Evolutionary conservation across 2,888 invertebrate species (phyloP).

Genomic region (Cheilosia scutellata): DNA sequence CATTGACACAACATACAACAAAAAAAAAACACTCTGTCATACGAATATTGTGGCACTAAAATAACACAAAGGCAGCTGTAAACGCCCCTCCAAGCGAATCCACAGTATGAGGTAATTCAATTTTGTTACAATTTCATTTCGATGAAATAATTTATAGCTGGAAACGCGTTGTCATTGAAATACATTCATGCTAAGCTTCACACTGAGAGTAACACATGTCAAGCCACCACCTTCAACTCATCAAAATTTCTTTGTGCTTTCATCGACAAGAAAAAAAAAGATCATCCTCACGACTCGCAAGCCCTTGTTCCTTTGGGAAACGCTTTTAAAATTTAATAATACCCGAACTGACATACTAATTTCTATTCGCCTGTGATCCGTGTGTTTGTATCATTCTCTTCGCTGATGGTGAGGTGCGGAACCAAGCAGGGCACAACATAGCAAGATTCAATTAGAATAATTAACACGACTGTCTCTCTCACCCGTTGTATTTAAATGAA

Average conservation of each 20-base stretch:
- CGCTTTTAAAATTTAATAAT: slow-evolving; percentile 46
- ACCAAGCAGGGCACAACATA: slow-evolving; percentile 28
- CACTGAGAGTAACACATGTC: slow-evolving; percentile 46
- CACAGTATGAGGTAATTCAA: too few species aligned
- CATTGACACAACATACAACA: too few species aligned
- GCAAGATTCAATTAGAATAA: slow-evolving; percentile 74
- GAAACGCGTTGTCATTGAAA: too few species aligned
- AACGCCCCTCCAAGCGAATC: too few species aligned
- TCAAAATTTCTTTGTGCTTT: slow-evolving; percentile 26
- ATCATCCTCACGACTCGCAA: neutral
- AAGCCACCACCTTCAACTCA: slow-evolving; percentile 38
- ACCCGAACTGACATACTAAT: slow-evolving; percentile 53
- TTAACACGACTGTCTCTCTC: slow-evolving; percentile 68
- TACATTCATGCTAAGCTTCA: neutral
- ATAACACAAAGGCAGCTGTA: too few species aligned
- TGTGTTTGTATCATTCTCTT: slow-evolving; percentile 22
- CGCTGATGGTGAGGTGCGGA: neutral
- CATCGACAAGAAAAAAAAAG: slow-evolving; percentile 4
- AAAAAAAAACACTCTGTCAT: too few species aligned
- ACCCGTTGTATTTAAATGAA: slow-evolving; percentile 69
- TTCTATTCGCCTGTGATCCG: slow-evolving; percentile 39
- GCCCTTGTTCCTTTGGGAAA: slow-evolving; percentile 15
- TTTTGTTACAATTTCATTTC: too few species aligned
- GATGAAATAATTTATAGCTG: too few species aligned
- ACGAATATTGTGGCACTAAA: too few species aligned